phyloP scores from a whole-genome alignment of 2,113 vertebrate genomes.

The Scortum barcoo region DNA sequence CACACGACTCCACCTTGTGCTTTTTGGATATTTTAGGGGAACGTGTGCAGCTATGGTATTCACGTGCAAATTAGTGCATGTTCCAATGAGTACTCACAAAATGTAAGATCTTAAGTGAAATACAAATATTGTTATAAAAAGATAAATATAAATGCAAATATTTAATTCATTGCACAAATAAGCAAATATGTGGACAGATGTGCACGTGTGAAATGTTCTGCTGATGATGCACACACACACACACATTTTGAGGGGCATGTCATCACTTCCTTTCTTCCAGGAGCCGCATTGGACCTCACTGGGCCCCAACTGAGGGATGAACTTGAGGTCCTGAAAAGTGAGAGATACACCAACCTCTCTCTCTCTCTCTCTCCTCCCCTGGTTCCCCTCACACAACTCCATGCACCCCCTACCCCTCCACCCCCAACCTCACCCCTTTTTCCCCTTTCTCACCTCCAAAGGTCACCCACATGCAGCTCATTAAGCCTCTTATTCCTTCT shows the following conservation, averaged over 20 bases:
- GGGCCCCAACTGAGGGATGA: constrained; percentile 10
- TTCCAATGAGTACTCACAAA: not conserved
- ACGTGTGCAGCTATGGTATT: not conserved
- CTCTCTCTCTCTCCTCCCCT: not conserved
- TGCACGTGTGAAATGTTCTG: not conserved
- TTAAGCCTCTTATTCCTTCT: constrained; percentile 42
- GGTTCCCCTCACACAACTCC: not conserved
- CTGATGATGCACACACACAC: not conserved
- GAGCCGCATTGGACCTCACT: not conserved
- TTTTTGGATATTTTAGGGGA: not conserved
- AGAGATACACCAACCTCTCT: constrained; percentile 8
- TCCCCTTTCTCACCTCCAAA: not conserved
- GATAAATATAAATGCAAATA: not conserved
- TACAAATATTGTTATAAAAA: no score
- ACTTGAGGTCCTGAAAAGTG: constrained; percentile 44
- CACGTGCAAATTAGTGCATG: not conserved
- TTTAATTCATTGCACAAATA: not conserved
- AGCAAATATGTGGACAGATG: not conserved
- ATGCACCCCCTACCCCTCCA: no score
- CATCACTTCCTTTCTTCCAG: not conserved
- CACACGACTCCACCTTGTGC: not conserved
- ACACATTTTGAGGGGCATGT: not conserved
- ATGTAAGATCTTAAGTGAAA: not conserved
- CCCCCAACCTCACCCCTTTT: not conserved
- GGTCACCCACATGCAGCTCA: constrained; percentile 50